A percentile compares a stretch with the other conserved stretches of the same genome.
Conservation (phyloP, 2,113 vertebrate genomes). For the Python bivittatus region DNA sequence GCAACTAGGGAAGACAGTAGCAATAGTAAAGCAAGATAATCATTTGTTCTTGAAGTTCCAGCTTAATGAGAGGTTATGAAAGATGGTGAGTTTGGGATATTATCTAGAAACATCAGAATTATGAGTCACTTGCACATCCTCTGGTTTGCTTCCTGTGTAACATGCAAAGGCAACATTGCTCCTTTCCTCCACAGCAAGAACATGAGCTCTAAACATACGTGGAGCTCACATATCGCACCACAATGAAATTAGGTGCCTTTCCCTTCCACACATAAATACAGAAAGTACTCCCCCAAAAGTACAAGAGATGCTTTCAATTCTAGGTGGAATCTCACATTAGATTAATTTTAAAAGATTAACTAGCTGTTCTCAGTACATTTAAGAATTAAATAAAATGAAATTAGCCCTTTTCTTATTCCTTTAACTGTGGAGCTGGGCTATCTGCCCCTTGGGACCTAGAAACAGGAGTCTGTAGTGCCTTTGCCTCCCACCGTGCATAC, state of each 20-base stretch:
- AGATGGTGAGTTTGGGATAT: neutral
- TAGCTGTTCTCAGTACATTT: neutral
- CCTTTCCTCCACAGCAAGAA: too few species aligned
- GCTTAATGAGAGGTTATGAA: neutral
- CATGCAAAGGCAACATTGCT: neutral
- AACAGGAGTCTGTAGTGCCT: neutral
- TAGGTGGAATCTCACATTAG: neutral
- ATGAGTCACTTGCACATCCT: constrained; percentile 13
- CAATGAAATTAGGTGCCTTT: neutral
- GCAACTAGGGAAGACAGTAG: too few species aligned
- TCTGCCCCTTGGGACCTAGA: neutral
- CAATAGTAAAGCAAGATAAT: neutral
- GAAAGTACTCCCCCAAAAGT: neutral
- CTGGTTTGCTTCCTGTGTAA: neutral
- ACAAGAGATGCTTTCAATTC: neutral
- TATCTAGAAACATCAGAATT: neutral
- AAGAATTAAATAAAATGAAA: neutral
- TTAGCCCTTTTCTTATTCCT: neutral
- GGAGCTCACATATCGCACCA: neutral
- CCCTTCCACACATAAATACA: neutral
- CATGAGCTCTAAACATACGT: too few species aligned
- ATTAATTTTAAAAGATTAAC: neutral
- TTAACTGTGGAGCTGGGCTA: neutral
- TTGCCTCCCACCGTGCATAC: too few species aligned
- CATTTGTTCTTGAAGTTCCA: neutral